A percentile compares a stretch with the other conserved stretches of the same genome.
Evolutionary conservation across 2,113 vertebrate genomes (phyloP).

Genomic region (Ranitomeya variabilis): DNA sequence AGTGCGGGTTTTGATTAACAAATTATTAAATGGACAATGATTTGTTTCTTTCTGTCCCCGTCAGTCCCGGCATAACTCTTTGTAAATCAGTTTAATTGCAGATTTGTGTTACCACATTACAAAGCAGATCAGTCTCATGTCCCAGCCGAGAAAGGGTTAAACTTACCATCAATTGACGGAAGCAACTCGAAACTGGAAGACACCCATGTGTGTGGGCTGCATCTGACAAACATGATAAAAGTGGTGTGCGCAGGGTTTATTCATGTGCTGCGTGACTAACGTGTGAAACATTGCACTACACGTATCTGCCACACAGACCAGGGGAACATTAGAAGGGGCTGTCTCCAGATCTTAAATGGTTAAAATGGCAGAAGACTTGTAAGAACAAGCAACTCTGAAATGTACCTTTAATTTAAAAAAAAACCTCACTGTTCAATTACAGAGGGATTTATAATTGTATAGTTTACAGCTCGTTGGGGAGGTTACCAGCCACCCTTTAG

Average conservation of each 20-base stretch:
- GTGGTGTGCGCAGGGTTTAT: constrained; percentile 14
- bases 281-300: background rate
- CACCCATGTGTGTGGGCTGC: constrained; percentile 46
- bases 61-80: background rate
- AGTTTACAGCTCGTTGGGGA: no score
- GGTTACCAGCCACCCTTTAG: no score
- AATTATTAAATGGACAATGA: background rate
- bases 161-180: background rate
- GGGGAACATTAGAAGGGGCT: background rate
- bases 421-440: no score
- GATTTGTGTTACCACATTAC: background rate
- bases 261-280: background rate
- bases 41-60: background rate
- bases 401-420: no score
- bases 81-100: background rate
- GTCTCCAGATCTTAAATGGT: background rate
- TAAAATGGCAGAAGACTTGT: no score
- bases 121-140: background rate
- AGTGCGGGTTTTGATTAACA: background rate
- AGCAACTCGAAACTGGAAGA: background rate
- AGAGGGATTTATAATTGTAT: no score
- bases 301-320: background rate
- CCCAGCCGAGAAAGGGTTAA: background rate
- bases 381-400: no score
- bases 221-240: constrained; percentile 5